Base-by-base conservation (phyloP, 2,113 vertebrate genomes). In the Nanger granti region DNA sequence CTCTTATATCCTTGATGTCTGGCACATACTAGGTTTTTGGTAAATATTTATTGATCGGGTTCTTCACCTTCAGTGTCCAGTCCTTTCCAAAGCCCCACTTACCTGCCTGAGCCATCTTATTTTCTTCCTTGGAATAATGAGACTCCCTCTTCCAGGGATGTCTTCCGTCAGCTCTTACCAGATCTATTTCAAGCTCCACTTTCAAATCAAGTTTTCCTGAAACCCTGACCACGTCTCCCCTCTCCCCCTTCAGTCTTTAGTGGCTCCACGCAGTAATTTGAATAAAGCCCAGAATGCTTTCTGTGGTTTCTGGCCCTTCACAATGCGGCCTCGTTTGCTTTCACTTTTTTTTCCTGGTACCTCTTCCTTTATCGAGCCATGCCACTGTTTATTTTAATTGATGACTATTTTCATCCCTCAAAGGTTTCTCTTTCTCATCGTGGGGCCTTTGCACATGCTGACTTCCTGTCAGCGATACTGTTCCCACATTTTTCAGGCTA, bases 41-140 rank as follows among this genome's bases (percentile, higher is more conserved):
- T 84, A 86, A 87, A 57, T 69, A 97, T 83, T 97, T 60, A 26
- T 54, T 80, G 54, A 93, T 69, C 52, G n/a, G n/a, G n/a, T n/a
- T n/a, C n/a, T n/a, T n/a, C n/a, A n/a, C n/a, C n/a, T n/a, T n/a
- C n/a, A n/a, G n/a, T n/a, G n/a, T n/a, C n/a, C n/a, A n/a, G n/a
- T n/a, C n/a, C n/a, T n/a, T n/a, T n/a, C n/a, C n/a, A n/a, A n/a
- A n/a, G n/a, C n/a, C n/a, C n/a, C n/a, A n/a, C n/a, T n/a, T n/a
- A n/a, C n/a, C n/a, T n/a, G n/a, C n/a, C n/a, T n/a, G n/a, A n/a
- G n/a, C n/a, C n/a, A n/a, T n/a, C n/a, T n/a, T n/a, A n/a, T n/a
- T n/a, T n/a, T n/a, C n/a, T n/a, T n/a, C n/a, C n/a, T 54, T 22
- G 18, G 2, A 55, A 52, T 22, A 2, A 22, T 79, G 3, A 55